phyloP scores from a whole-genome alignment of 2,113 vertebrate genomes.

The Chroicocephalus ridibundus region DNA sequence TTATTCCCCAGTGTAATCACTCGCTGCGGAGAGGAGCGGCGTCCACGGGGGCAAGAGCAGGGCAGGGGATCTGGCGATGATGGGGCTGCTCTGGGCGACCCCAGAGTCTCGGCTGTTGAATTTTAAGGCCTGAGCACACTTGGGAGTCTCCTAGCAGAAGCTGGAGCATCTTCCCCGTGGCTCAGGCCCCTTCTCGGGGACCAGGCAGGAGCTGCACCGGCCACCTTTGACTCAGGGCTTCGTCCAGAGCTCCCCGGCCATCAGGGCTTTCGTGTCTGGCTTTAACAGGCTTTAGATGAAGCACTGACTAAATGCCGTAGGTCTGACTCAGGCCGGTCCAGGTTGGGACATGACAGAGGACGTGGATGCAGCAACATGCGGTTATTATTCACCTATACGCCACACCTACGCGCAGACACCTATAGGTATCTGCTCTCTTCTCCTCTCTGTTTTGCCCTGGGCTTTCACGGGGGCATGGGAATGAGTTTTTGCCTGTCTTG shows the following conservation, averaged over 20 bases:
- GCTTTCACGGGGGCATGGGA: background rate
- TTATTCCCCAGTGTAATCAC: background rate
- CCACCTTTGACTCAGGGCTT: background rate
- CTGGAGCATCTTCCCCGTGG: background rate
- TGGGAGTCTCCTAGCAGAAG: background rate
- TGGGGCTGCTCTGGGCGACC: background rate
- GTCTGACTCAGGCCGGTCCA: background rate
- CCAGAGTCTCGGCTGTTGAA: background rate
- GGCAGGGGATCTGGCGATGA: background rate
- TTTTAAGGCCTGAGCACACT: background rate
- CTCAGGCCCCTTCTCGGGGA: fast-evolving
- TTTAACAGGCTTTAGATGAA: background rate
- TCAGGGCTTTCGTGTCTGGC: fast-evolving
- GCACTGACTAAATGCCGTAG: background rate
- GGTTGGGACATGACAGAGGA: background rate
- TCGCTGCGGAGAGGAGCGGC: background rate
- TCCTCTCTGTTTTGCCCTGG: background rate
- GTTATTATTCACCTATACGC: background rate
- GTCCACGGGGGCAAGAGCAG: background rate
- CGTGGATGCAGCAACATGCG: background rate
- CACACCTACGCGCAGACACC: background rate
- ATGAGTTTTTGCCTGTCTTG: background rate
- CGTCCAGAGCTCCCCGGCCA: background rate
- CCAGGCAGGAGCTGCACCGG: fast-evolving
- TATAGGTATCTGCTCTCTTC: background rate